Evolutionary conservation across 2,113 vertebrate species (phyloP).

Genomic region (Phaethon lepturus): DNA sequence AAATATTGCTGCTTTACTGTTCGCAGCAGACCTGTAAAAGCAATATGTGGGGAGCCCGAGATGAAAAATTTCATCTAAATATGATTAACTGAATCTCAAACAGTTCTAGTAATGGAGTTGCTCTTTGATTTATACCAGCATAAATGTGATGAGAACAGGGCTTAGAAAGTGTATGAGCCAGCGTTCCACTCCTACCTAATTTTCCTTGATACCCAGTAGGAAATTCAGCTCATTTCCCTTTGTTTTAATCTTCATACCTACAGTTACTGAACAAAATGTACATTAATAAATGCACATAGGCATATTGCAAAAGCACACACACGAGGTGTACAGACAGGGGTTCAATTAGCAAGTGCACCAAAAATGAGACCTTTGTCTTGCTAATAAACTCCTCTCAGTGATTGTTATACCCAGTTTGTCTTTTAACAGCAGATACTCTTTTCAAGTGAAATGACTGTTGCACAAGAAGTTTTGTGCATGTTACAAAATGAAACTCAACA

Average conservation of each 20-base stretch:
- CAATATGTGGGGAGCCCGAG: background rate
- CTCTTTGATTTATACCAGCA: background rate
- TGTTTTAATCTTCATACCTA: background rate
- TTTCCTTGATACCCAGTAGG: background rate
- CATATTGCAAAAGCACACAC: background rate
- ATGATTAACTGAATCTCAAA: background rate
- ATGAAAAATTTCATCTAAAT: background rate
- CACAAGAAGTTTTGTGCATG: background rate
- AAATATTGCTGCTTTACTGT: background rate
- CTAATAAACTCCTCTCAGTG: background rate
- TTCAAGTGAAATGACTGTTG: background rate
- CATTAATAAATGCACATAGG: background rate
- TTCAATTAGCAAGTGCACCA: background rate
- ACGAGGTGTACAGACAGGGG: background rate
- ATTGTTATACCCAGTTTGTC: background rate
- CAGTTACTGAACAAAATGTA: background rate
- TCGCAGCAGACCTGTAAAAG: background rate
- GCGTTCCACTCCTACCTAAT: background rate
- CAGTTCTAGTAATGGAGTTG: background rate
- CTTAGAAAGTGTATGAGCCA: background rate
- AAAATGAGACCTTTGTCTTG: background rate
- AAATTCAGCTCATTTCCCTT: background rate
- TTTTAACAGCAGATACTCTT: background rate
- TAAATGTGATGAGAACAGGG: background rate
- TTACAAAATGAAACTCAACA: background rate